Conservation (phyloP, 1,140 invertebrate species). For the Acromyrmex charruanus region DNA sequence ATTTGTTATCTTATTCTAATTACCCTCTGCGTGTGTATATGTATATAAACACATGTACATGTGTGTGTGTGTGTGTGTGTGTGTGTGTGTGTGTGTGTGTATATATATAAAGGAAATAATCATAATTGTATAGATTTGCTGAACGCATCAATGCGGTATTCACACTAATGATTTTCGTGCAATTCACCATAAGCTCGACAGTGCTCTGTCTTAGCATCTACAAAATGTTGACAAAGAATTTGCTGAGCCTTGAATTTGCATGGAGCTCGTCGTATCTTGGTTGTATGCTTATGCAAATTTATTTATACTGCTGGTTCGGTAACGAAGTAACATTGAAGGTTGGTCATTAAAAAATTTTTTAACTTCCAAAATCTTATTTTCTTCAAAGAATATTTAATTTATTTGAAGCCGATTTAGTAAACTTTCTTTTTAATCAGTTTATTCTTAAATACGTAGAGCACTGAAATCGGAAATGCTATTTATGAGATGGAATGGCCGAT, state of each 20-base stretch:
- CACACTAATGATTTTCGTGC: constrained; percentile 66
- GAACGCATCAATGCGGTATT: constrained; percentile 61
- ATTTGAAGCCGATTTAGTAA: not conserved
- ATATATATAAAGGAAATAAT: too few relatives aligned
- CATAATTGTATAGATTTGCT: constrained; percentile 39
- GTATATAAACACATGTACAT: not conserved
- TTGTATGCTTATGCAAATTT: constrained; percentile 80
- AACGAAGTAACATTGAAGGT: constrained; percentile 87
- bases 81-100: too few relatives aligned
- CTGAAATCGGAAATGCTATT: constrained; percentile 64
- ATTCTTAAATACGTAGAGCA: constrained; percentile 61
- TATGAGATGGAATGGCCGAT: constrained; percentile 78
- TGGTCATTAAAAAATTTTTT: constrained; percentile 53
- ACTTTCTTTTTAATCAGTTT: not conserved
- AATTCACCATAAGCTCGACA: constrained; percentile 69
- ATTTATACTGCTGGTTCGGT: constrained; percentile 88
- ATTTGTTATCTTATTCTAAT: not conserved
- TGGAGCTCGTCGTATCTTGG: constrained; percentile 67
- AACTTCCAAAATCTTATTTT: not conserved
- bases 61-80: too few relatives aligned
- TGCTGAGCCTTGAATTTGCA: constrained; percentile 81
- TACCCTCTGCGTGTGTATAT: not conserved
- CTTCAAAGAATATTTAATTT: too few relatives aligned
- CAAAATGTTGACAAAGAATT: constrained; percentile 76
- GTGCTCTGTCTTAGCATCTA: constrained; percentile 70